These are phyloP conservation scores for Serripes groenlandicus DNA, from an alignment of 2,888 invertebrate genomes.

Conservation along the genomic window DNA sequence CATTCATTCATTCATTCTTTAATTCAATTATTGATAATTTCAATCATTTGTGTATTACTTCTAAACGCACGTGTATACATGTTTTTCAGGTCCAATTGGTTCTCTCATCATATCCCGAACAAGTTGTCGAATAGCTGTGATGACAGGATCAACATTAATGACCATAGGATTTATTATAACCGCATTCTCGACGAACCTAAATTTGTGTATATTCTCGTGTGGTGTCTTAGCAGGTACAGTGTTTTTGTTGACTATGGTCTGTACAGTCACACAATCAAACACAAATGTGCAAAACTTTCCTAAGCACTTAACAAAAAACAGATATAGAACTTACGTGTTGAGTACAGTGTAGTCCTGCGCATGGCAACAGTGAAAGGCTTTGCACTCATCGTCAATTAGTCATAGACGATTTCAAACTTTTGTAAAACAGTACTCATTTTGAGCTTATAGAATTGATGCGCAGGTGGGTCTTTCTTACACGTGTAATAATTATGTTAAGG, in stretches of 20 bases:
- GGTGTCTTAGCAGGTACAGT: slow-evolving; percentile 11
- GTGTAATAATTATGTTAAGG: too few relatives aligned
- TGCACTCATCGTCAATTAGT: too few relatives aligned
- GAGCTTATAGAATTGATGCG: too few relatives aligned
- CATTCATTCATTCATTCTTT: too few relatives aligned
- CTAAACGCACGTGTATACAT: too few relatives aligned
- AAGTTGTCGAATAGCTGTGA: slow-evolving; percentile 8
- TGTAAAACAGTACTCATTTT: too few relatives aligned
- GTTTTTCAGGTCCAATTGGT: slow-evolving; percentile 16
- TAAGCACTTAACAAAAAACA: not conserved
- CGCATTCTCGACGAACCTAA: not conserved
- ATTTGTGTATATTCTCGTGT: slow-evolving; percentile 4
- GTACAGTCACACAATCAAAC: not conserved
- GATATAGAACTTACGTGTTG: not conserved
- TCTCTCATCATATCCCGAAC: not conserved
- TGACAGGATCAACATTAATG: not conserved
- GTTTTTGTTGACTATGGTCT: not conserved
- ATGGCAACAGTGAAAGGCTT: too few relatives aligned
- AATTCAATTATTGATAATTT: too few relatives aligned
- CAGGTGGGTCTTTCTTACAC: too few relatives aligned
- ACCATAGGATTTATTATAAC: not conserved
- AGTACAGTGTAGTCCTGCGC: too few relatives aligned
- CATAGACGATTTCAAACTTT: too few relatives aligned
- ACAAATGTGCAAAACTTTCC: not conserved
- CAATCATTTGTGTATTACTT: too few relatives aligned